These are phyloP conservation scores for Chaetops frenatus DNA, from an alignment of 2,113 vertebrate genomes.

Conservation along the genomic window DNA sequence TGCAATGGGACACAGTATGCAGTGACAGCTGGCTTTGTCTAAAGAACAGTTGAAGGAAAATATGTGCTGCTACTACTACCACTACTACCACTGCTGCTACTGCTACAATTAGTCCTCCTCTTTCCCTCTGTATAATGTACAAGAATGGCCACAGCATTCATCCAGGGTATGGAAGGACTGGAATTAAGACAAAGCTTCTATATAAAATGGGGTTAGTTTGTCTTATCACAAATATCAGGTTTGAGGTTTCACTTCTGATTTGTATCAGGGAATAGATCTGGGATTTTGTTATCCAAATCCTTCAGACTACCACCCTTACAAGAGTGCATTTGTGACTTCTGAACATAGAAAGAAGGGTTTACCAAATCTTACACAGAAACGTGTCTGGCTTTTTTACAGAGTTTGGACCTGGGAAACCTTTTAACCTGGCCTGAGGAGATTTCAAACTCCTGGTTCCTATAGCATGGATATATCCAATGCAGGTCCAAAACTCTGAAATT, in stretches of 20 bases:
- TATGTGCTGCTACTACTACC: not conserved
- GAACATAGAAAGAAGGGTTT: not conserved
- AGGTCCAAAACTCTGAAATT: not conserved
- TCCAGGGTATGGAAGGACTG: not conserved
- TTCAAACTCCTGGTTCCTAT: not conserved
- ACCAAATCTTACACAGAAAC: not conserved
- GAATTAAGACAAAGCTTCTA: not conserved
- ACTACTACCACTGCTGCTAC: fast-evolving
- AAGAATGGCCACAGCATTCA: not conserved
- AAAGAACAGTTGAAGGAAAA: not conserved
- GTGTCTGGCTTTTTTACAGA: not conserved
- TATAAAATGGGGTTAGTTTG: not conserved
- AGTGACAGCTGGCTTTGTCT: not conserved
- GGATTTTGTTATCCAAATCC: not conserved
- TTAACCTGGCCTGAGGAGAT: not conserved
- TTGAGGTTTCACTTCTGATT: not conserved
- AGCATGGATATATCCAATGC: not conserved
- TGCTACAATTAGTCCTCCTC: not conserved
- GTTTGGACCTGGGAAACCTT: not conserved
- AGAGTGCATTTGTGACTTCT: not conserved
- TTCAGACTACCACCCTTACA: not conserved
- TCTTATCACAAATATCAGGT: not conserved
- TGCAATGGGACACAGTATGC: not conserved
- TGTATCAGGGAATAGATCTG: not conserved
- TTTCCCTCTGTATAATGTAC: not conserved